Percentiles rank a stretch among this genome's conserved stretches.
Conservation (phyloP, 2,888 invertebrate species). For the Hymenopus coronatus region DNA sequence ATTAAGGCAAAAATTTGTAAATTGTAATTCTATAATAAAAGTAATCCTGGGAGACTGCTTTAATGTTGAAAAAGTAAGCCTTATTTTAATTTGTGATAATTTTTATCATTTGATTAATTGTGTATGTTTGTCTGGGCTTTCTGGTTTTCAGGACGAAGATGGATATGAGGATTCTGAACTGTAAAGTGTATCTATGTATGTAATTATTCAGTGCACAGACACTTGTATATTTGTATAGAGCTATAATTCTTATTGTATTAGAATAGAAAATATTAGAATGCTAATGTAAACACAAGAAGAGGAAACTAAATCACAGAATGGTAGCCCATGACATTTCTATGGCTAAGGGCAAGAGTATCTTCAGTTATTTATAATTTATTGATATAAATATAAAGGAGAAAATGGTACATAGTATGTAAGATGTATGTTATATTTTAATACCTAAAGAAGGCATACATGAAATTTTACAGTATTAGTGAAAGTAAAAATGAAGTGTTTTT, state of each 20-base stretch:
- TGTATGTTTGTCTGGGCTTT: not conserved
- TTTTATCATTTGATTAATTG: not conserved
- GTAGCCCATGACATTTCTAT: not conserved
- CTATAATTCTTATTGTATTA: not conserved
- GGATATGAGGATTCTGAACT: not conserved
- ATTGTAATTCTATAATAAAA: not conserved
- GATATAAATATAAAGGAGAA: slow-evolving; percentile 2
- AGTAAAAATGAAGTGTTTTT: not conserved
- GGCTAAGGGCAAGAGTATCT: not conserved
- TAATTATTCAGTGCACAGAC: not conserved
- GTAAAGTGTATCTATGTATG: not conserved
- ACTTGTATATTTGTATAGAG: slow-evolving; percentile 14
- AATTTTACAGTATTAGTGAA: not conserved
- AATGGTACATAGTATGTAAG: slow-evolving; percentile 3
- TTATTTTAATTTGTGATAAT: not conserved
- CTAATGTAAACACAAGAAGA: not conserved
- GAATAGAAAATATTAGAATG: not conserved
- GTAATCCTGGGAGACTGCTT: not conserved
- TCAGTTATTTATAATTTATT: slow-evolving; percentile 10
- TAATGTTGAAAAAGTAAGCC: not conserved
- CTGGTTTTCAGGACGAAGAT: not conserved
- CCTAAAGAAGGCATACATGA: not conserved
- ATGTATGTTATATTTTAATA: not conserved
- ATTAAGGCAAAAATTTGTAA: not conserved
- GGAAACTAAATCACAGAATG: not conserved